phyloP scores from a whole-genome alignment of 2,888 invertebrate genomes.

The Dromius quadrimaculatus region DNA sequence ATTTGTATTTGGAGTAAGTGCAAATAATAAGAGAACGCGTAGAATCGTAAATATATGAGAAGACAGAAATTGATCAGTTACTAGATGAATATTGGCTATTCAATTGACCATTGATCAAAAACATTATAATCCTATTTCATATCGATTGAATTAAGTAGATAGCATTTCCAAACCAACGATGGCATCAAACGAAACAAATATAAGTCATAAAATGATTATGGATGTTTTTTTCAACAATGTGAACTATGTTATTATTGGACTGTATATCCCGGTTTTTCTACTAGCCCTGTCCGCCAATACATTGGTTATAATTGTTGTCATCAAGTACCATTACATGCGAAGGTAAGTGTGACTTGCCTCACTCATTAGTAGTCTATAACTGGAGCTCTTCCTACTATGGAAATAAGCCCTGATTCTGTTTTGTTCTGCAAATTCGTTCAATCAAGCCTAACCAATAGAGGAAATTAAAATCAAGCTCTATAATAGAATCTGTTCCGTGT shows the following conservation, averaged over 20 bases:
- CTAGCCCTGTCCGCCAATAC: slow-evolving; percentile 74
- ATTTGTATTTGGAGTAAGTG: not conserved
- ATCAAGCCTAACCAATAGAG: slow-evolving; percentile 7
- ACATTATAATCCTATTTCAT: slow-evolving; percentile 7
- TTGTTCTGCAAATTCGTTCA: slow-evolving; percentile 22
- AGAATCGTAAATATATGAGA: slow-evolving; percentile 13
- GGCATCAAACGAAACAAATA: slow-evolving; percentile 34
- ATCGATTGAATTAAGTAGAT: slow-evolving; percentile 1
- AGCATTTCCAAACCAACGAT: slow-evolving; percentile 19
- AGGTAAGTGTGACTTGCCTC: slow-evolving; percentile 68
- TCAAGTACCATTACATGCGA: slow-evolving; percentile 76
- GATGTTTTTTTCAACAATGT: slow-evolving; percentile 50
- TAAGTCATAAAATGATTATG: slow-evolving; percentile 15
- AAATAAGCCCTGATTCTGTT: slow-evolving; percentile 24
- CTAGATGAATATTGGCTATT: slow-evolving; percentile 1
- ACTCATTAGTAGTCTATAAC: not conserved
- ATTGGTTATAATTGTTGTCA: slow-evolving; percentile 76
- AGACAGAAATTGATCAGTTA: not conserved
- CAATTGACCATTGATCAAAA: slow-evolving; percentile 8
- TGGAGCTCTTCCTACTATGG: slow-evolving; percentile 7
- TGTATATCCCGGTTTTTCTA: slow-evolving; percentile 75
- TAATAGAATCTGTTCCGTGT: too few species aligned
- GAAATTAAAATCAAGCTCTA: slow-evolving; percentile 34
- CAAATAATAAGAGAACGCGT: not conserved
- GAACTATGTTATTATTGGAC: slow-evolving; percentile 68